Evolutionary conservation across 2,888 invertebrate genomes (phyloP).

Genomic region (Brassicogethes aeneus): DNA sequence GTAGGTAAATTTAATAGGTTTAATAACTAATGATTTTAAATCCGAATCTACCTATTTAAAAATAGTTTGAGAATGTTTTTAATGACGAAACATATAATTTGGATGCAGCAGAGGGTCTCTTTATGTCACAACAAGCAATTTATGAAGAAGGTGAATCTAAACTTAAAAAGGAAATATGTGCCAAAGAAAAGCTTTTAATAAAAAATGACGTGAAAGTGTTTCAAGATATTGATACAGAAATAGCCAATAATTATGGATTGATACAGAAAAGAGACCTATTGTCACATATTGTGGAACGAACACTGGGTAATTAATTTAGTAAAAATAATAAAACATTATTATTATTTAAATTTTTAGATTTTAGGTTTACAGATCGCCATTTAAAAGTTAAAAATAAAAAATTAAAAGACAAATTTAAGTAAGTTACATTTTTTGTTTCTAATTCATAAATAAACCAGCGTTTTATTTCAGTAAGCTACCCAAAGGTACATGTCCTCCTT

Average conservation of each 20-base stretch:
- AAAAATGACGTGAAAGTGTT: neutral
- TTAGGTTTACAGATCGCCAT: neutral
- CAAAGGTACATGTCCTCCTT: too few relatives aligned
- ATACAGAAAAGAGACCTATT: neutral
- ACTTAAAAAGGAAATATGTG: neutral
- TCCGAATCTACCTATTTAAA: too few relatives aligned
- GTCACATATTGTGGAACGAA: neutral
- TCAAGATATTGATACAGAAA: neutral
- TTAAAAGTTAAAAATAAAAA: too few relatives aligned
- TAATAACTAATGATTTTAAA: too few relatives aligned
- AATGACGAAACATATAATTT: neutral
- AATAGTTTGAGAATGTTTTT: too few relatives aligned
- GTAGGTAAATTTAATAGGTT: slow-evolving; percentile 14
- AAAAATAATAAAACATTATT: neutral
- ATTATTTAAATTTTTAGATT: slow-evolving; percentile 1
- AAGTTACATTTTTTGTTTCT: too few relatives aligned
- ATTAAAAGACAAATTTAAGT: too few relatives aligned
- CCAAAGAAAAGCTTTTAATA: neutral
- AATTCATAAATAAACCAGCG: too few relatives aligned
- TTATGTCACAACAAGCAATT: neutral
- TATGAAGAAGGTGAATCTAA: neutral
- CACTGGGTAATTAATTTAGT: neutral
- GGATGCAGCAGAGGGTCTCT: neutral
- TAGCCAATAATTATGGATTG: neutral
- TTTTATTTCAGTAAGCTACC: too few relatives aligned